Conservation (phyloP, 2,888 invertebrate species). For the Dynastes grantii region DNA sequence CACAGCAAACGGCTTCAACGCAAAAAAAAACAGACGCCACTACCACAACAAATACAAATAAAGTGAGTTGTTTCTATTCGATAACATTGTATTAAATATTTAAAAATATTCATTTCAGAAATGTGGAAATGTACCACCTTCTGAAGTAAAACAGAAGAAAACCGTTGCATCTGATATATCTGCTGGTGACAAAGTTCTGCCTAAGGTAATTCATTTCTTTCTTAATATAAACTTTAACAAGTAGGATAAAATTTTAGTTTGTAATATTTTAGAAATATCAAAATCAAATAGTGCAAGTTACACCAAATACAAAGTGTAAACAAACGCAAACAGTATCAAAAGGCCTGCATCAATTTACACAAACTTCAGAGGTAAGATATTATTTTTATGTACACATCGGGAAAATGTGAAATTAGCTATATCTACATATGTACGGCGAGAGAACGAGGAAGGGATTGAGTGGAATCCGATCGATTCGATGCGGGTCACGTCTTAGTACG, state of each 20-base stretch:
- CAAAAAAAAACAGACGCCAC: neutral
- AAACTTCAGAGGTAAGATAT: conserved; percentile 32
- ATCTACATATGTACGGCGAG: too few relatives aligned
- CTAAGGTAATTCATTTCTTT: neutral
- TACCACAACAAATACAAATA: neutral
- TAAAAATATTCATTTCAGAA: neutral
- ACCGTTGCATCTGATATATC: neutral
- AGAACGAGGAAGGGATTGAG: too few relatives aligned
- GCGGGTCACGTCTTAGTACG: too few relatives aligned
- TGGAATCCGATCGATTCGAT: too few relatives aligned
- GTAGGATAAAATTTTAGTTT: neutral
- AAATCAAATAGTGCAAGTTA: conserved; percentile 23
- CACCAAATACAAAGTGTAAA: conserved; percentile 20
- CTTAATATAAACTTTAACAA: neutral
- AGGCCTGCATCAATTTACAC: neutral
- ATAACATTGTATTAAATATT: neutral
- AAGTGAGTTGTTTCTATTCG: neutral
- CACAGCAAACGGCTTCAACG: neutral
- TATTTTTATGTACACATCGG: neutral
- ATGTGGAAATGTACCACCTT: neutral
- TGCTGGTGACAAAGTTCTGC: neutral
- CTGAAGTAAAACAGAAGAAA: conserved; percentile 17
- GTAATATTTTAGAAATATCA: conserved; percentile 20
- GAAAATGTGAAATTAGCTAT: too few relatives aligned
- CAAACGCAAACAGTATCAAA: conserved; percentile 15